Percentiles rank a stretch among this genome's conserved stretches.
Conservation (phyloP, 2,113 vertebrate species). For the Tamias sibiricus region DNA sequence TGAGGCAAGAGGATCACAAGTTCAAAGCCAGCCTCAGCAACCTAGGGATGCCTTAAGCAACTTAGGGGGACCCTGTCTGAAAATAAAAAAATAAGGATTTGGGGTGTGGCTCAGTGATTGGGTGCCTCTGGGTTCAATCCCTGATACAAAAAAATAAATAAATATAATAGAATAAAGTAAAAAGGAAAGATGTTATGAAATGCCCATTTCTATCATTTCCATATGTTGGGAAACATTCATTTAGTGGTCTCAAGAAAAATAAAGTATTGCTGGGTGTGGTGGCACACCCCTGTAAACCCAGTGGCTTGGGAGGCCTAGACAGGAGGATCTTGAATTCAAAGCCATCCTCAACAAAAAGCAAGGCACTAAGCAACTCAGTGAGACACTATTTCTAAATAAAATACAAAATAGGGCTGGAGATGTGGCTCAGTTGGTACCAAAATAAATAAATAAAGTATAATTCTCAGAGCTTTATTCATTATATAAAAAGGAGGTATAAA, state of each 20-base stretch:
- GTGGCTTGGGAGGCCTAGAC: too few relatives aligned
- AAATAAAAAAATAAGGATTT: background rate
- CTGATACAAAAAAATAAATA: background rate
- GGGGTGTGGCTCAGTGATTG: background rate
- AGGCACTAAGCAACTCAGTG: too few relatives aligned
- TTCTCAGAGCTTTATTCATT: slow-evolving; percentile 7
- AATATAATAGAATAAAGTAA: background rate
- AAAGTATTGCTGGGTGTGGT: background rate
- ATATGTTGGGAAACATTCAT: slow-evolving; percentile 1
- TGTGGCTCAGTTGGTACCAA: too few relatives aligned
- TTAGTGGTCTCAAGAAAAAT: background rate
- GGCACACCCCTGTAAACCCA: too few relatives aligned
- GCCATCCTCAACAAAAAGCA: too few relatives aligned
- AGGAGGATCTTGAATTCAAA: too few relatives aligned
- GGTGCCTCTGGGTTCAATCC: background rate
- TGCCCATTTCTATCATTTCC: slow-evolving; percentile 17
- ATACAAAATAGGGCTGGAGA: too few relatives aligned
- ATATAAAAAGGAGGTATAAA: slow-evolving; percentile 47
- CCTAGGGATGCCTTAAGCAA: background rate
- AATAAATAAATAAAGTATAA: background rate
- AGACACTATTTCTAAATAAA: too few relatives aligned
- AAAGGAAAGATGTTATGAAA: background rate
- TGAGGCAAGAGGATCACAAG: background rate
- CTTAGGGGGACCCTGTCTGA: background rate
- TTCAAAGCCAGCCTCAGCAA: background rate